phyloP scores from a whole-genome alignment of 2,888 invertebrate species.

The Coenonympha arcania region DNA sequence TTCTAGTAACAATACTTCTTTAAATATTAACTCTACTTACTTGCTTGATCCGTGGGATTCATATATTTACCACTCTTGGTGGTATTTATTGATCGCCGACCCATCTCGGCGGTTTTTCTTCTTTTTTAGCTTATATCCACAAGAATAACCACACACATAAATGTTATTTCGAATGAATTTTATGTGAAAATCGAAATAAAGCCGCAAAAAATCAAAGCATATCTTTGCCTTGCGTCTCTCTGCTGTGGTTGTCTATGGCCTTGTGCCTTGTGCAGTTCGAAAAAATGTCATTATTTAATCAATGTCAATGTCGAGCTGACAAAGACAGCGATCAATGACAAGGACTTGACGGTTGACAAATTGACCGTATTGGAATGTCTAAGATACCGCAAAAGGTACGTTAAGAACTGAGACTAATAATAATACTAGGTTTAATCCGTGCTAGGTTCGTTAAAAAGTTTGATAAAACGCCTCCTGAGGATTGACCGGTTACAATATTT shows the following conservation, averaged over 20 bases:
- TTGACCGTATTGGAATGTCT: too few relatives aligned
- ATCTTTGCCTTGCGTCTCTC: too few relatives aligned
- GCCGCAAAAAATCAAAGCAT: background rate
- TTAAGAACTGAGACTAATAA: too few relatives aligned
- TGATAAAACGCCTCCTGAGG: too few relatives aligned
- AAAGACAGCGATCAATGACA: background rate
- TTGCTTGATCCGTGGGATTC: constrained; percentile 99
- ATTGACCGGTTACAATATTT: too few relatives aligned
- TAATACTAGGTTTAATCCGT: too few relatives aligned
- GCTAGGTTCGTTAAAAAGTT: too few relatives aligned
- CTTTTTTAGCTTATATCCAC: constrained; percentile 3
- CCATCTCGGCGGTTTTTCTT: constrained; percentile 78
- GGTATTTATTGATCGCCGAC: constrained; percentile 96
- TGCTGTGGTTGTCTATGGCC: too few relatives aligned
- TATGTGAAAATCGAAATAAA: background rate
- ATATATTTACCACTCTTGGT: constrained; percentile 99
- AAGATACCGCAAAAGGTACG: too few relatives aligned
- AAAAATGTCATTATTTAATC: background rate
- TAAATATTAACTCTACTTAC: constrained; percentile 78
- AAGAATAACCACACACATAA: background rate
- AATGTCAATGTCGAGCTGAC: background rate
- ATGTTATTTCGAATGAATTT: background rate
- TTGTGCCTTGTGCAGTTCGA: too few relatives aligned
- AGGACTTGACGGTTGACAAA: too few relatives aligned
- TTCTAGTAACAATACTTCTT: background rate